These are phyloP conservation scores for human DNA, from an alignment of 2,113 vertebrate species.

Conservation along the genomic window DNA sequence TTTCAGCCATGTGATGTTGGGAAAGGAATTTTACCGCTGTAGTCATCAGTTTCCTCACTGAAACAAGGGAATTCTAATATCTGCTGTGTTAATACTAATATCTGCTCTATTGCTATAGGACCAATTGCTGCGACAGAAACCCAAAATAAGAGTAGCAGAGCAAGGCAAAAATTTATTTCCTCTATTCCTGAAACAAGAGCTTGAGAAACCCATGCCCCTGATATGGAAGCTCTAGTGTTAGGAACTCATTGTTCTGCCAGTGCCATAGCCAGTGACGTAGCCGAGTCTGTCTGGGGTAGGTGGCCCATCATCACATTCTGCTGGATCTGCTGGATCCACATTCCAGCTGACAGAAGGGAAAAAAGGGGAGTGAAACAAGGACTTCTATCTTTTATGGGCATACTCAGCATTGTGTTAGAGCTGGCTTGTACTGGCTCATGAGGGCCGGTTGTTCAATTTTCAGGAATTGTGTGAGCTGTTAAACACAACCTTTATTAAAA, in stretches of 20 bases:
- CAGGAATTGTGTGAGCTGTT: neutral
- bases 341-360: neutral
- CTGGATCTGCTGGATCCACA: neutral
- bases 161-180: neutral
- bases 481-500: neutral
- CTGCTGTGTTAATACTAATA: neutral
- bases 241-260: neutral
- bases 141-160: neutral
- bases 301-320: accelerated
- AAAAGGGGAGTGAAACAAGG: accelerated
- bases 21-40: neutral
- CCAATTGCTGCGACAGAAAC: neutral
- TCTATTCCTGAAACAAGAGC: neutral
- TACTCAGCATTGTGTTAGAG: accelerated
- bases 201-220: accelerated
- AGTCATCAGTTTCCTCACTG: neutral
- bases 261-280: neutral
- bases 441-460: neutral
- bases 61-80: neutral
- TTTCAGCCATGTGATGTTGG: neutral
- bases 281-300: neutral
- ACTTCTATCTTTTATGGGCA: neutral
- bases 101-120: neutral
- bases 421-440: neutral
- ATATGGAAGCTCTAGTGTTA: accelerated